Evolutionary conservation across 2,113 vertebrate genomes (phyloP).

Genomic region (Gorsachius goisagi): DNA sequence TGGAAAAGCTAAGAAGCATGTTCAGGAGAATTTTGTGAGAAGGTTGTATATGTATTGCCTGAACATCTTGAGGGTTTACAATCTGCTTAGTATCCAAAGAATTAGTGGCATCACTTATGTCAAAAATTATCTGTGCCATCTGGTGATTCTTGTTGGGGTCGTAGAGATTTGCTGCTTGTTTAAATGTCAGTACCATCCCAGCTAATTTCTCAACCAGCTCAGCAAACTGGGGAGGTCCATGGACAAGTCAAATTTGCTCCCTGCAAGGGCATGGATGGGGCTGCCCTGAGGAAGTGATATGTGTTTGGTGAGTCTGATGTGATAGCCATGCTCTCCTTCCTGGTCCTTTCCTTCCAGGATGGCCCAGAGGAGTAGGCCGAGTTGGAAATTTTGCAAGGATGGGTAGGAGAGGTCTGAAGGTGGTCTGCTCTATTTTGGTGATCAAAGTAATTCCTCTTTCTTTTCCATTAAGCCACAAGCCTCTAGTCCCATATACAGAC

Average conservation of each 20-base stretch:
- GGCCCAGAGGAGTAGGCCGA: not conserved
- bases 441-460: not conserved
- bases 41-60: not conserved
- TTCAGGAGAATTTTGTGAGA: not conserved
- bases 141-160: not conserved
- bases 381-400: not conserved
- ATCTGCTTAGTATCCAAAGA: not conserved
- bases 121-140: not conserved
- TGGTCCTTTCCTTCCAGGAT: not conserved
- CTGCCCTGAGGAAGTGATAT: not conserved
- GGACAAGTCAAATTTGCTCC: not conserved
- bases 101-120: not conserved
- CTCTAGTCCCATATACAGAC: not conserved
- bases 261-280: not conserved
- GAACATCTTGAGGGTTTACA: not conserved
- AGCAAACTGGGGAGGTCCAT: not conserved
- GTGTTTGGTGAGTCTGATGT: not conserved
- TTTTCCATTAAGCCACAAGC: not conserved
- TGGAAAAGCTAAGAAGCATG: not conserved
- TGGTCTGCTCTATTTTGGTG: not conserved
- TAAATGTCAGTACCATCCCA: not conserved
- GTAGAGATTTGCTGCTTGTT: not conserved
- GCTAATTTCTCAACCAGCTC: not conserved
- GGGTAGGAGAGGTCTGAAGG: not conserved
- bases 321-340: not conserved